phyloP scores from a whole-genome alignment of 2,797 vertebrate genomes.

The Synanceia verrucosa region DNA sequence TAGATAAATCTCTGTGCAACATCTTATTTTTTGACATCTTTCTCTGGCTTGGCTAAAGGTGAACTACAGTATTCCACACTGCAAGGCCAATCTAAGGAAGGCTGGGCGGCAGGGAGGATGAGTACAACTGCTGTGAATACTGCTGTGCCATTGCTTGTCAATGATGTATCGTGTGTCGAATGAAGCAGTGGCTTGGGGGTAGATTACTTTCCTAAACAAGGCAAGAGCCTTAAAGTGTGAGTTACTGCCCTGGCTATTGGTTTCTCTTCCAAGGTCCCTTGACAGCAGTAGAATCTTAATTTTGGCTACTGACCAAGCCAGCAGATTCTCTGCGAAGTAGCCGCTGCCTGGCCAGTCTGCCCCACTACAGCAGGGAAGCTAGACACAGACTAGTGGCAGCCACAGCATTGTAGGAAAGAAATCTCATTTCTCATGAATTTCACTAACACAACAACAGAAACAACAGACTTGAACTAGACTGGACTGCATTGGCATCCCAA shows the following conservation, averaged over 20 bases:
- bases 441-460: too few relatives aligned
- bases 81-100: slow-evolving; percentile 44
- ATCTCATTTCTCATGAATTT: slow-evolving; percentile 13
- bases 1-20: not conserved
- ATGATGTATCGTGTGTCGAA: slow-evolving; percentile 69
- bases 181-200: slow-evolving; percentile 55
- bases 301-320: slow-evolving; percentile 59
- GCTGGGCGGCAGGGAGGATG: slow-evolving; percentile 31
- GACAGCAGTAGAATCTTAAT: slow-evolving; percentile 76
- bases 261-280: slow-evolving; percentile 57
- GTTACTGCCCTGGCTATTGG: slow-evolving; percentile 68
- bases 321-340: slow-evolving; percentile 59
- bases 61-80: slow-evolving; percentile 16
- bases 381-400: slow-evolving; percentile 25
- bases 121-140: slow-evolving; percentile 53
- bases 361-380: slow-evolving; percentile 29
- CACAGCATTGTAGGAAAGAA: not conserved
- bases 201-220: slow-evolving; percentile 72
- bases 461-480: not conserved
- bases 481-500: not conserved
- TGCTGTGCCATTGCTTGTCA: slow-evolving; percentile 68
- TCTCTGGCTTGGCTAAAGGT: slow-evolving; percentile 21
- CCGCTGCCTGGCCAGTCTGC: slow-evolving; percentile 28
- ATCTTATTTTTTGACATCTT: slow-evolving; percentile 26
- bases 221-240: slow-evolving; percentile 66